A percentile compares a stretch with the other conserved stretches of the same genome.
Evolutionary conservation across 2,797 vertebrate species (phyloP).

Genomic region (Tauraco hartlaubi): DNA sequence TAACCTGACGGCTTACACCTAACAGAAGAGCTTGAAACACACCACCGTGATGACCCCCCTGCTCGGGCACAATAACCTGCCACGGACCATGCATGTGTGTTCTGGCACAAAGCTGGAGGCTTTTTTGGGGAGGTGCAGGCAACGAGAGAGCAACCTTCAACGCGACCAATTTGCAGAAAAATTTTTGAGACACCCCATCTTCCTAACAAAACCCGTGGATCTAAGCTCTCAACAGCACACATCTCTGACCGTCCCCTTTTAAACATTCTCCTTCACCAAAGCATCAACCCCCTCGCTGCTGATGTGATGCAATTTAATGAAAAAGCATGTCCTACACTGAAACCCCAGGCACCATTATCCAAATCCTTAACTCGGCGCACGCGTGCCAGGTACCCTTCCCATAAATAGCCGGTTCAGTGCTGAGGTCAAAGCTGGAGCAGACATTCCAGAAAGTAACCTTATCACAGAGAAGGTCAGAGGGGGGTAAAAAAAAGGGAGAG

Average conservation of each 20-base stretch:
- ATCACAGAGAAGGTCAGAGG: background rate
- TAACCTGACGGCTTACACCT: background rate
- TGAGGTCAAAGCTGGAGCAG: conserved; percentile 36
- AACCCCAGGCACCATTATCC: background rate
- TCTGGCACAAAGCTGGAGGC: background rate
- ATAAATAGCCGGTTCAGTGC: background rate
- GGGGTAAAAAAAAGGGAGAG: background rate
- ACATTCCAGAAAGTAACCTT: conserved; percentile 11
- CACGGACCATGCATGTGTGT: background rate
- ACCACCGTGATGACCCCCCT: background rate
- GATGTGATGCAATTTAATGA: background rate
- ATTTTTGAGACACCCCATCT: background rate
- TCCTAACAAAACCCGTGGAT: rapidly evolving
- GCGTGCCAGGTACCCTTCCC: conserved; percentile 49
- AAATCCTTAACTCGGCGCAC: background rate
- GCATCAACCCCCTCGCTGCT: background rate
- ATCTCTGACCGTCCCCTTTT: background rate
- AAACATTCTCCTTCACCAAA: background rate
- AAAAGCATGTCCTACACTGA: background rate
- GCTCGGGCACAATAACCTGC: background rate
- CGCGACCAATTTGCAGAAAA: rapidly evolving
- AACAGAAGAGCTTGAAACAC: background rate
- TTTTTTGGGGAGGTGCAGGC: background rate
- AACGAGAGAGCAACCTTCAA: background rate
- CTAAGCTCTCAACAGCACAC: background rate